A percentile compares a stretch with the other conserved stretches of the same genome.
Evolutionary conservation across 2,888 invertebrate species (phyloP).

Genomic region (Orgyia antiqua): DNA sequence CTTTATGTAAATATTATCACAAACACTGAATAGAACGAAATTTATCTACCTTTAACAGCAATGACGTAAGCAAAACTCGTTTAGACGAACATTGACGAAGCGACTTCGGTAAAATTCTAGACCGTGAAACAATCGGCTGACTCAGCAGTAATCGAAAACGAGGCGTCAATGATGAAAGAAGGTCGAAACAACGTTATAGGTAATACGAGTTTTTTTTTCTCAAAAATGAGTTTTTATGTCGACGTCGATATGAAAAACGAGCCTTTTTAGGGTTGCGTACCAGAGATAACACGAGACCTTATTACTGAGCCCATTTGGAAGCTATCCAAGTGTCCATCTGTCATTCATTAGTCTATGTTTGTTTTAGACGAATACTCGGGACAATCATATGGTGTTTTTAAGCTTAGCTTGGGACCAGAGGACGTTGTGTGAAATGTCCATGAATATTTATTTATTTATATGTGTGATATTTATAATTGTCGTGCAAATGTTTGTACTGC

Average conservation of each 20-base stretch:
- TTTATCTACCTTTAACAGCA: constrained; percentile 8
- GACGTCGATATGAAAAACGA: constrained; percentile 15
- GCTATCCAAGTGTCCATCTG: too few relatives aligned
- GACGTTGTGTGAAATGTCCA: too few relatives aligned
- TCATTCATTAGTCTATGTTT: too few relatives aligned
- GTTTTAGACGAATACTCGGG: too few relatives aligned
- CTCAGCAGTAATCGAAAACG: constrained; percentile 17
- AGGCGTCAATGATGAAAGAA: constrained; percentile 16
- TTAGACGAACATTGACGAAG: constrained; percentile 6
- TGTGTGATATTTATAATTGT: too few relatives aligned
- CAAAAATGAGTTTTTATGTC: constrained; percentile 20
- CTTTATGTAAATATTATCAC: constrained; percentile 6
- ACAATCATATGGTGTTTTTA: too few relatives aligned
- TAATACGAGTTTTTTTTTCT: constrained; percentile 19
- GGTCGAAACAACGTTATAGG: constrained; percentile 19
- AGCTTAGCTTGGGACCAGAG: too few relatives aligned
- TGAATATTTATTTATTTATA: too few relatives aligned
- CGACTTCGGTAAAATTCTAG: constrained; percentile 11
- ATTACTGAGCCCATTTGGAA: too few relatives aligned
- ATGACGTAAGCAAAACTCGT: constrained; percentile 14
- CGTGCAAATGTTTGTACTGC: too few relatives aligned
- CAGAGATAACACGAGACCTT: too few relatives aligned
- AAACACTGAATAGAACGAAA: constrained; percentile 10
- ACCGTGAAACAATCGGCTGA: constrained; percentile 16
- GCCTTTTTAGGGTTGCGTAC: too few relatives aligned